Conservation (phyloP, 2,797 vertebrate genomes). For the Amazonetta brasiliensis region DNA sequence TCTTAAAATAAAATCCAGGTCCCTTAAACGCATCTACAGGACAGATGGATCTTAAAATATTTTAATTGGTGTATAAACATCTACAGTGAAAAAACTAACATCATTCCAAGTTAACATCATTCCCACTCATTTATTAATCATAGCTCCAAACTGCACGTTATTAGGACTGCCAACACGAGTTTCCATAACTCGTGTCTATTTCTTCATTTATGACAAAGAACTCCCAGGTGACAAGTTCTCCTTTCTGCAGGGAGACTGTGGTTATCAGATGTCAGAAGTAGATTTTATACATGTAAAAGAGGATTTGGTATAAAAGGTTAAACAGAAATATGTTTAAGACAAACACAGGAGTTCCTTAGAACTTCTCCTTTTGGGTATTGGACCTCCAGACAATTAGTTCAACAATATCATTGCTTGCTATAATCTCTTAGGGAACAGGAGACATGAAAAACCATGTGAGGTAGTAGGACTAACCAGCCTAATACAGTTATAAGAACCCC, state of each 20-base stretch:
- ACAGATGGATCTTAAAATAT: background rate
- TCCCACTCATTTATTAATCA: background rate
- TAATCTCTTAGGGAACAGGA: background rate
- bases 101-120: background rate
- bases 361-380: background rate
- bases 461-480: background rate
- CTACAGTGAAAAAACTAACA: background rate
- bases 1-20: background rate
- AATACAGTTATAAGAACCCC: background rate
- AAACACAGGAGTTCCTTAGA: background rate
- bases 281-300: background rate
- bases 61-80: background rate
- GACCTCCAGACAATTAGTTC: background rate
- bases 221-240: background rate
- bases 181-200: background rate
- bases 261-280: background rate
- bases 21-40: background rate
- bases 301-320: background rate
- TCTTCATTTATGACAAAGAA: background rate
- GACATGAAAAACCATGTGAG: background rate
- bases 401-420: background rate
- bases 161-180: background rate
- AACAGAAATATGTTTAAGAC: background rate
- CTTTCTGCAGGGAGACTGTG: background rate
- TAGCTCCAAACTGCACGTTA: background rate